A percentile compares a stretch with the other conserved stretches of the same genome.
Evolutionary conservation across 2,113 vertebrate genomes (phyloP).

Genomic region (Esox niger): DNA sequence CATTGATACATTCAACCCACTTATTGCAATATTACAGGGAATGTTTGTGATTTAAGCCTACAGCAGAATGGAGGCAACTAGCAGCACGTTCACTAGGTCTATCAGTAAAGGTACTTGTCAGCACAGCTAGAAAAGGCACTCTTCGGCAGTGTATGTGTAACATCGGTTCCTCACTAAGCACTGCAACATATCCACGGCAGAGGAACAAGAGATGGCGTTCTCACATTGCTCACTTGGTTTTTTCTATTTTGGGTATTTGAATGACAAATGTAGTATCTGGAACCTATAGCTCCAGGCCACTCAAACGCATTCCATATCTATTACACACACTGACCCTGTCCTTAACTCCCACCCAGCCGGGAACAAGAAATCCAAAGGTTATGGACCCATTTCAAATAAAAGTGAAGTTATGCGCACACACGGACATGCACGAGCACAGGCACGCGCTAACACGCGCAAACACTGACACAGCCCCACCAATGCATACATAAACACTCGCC

Average conservation of each 20-base stretch:
- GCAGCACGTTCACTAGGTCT: slow-evolving; percentile 18
- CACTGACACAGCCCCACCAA: background rate
- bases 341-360: slow-evolving; percentile 41
- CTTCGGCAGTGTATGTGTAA: slow-evolving; percentile 29
- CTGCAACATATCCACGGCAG: slow-evolving; percentile 36
- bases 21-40: background rate
- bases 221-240: slow-evolving; percentile 48
- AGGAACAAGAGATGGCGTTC: slow-evolving; percentile 50
- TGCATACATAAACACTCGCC: background rate
- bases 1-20: background rate
- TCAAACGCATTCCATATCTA: slow-evolving; percentile 52
- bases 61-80: slow-evolving; percentile 11
- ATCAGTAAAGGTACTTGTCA: background rate
- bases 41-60: background rate
- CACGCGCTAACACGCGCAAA: background rate
- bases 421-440: background rate
- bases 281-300: slow-evolving; percentile 37
- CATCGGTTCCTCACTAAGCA: slow-evolving; percentile 30
- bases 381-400: slow-evolving; percentile 43
- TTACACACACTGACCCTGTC: slow-evolving; percentile 41
- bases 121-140: slow-evolving; percentile 18
- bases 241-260: slow-evolving; percentile 53
- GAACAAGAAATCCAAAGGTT: slow-evolving; percentile 57
- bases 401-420: slow-evolving; percentile 29
- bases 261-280: slow-evolving; percentile 58